phyloP scores from a whole-genome alignment of 2,888 invertebrate species.

The Chouioia cunea region DNA sequence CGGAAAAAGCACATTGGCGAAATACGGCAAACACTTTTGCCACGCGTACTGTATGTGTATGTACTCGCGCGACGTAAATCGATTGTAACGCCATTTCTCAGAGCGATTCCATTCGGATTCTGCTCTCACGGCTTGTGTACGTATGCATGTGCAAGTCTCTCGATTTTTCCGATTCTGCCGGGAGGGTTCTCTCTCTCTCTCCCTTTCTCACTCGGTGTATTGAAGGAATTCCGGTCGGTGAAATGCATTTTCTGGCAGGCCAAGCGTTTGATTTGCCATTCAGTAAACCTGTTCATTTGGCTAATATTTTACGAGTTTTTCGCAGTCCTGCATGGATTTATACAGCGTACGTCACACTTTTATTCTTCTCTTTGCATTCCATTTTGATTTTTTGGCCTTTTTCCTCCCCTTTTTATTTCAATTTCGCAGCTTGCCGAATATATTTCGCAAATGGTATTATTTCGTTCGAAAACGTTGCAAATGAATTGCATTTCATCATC shows the following conservation, averaged over 20 bases:
- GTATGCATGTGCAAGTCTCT: not conserved
- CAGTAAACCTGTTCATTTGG: slow-evolving; percentile 5
- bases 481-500: no score
- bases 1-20: slow-evolving; percentile 46
- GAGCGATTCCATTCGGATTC: slow-evolving; percentile 21
- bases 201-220: not conserved
- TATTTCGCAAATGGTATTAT: not conserved
- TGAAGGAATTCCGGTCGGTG: slow-evolving; percentile 5
- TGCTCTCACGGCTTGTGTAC: not conserved
- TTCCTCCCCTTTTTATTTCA: not conserved
- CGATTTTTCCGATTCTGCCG: slow-evolving; percentile 22
- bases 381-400: no score
- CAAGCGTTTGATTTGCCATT: slow-evolving; percentile 27
- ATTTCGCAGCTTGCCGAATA: no score
- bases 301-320: not conserved
- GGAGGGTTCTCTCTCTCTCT: not conserved
- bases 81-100: slow-evolving; percentile 60
- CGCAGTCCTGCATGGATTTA: no score
- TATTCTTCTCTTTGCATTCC: no score
- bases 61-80: slow-evolving; percentile 55
- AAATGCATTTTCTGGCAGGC: slow-evolving; percentile 18
- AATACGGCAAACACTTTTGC: slow-evolving; percentile 53
- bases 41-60: slow-evolving; percentile 48
- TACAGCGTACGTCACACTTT: no score
- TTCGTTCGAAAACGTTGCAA: slow-evolving; percentile 1